Evolutionary conservation across 92 coral and sea anemone genomes (phyloP), one percentile per base, ranked within the genome.

Genomic region (Zoanthus gigantus): DNA sequence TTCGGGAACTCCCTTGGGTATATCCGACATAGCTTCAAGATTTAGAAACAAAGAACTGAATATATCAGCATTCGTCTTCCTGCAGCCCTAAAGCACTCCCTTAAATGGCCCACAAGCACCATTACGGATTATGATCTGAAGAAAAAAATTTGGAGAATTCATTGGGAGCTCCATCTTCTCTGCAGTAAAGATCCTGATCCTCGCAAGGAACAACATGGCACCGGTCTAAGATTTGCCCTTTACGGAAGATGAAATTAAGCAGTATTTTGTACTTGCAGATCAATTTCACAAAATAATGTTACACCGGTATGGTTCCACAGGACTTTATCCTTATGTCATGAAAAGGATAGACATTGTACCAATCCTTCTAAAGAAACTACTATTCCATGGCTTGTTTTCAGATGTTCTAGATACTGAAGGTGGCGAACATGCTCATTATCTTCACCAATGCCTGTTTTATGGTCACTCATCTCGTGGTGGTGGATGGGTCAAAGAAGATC

Each of bases 61-160:
- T 71, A 71, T 4, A 71, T 71, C 75, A 71, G 75, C 75, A 71
- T 71, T 23, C 23, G 30, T 71, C 74, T 14, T 34, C 45, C 74
- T 61, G 42, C 16, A 58, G 72, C 74, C 50, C 73, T 82, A n/a
- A 71, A 82, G 58, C n/a, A 82, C 28, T 68, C 86, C 52, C 50
- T 82, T 28, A 60, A 61, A 76, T 82, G 86, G 86, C 86, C 75
- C 65, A 29, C 86, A 61, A 82, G 69, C 54, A 54, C 44, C 73
- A 82, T 82, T 72, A 82, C 74, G 11, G 86, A 82, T 18, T 82
- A 82, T 82, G 86, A 82, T 46, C 72, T 68, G 69, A 76, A 82
- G 86, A 32, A 50, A 60, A 31, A 61, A 61, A 82, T 82, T 61
- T 82, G 86, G 86, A 52, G 15, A 14, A 60, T n/a, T 15, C 75